Base-by-base conservation (phyloP, 2,113 vertebrate genomes). In the Diphyllodes magnificus region DNA sequence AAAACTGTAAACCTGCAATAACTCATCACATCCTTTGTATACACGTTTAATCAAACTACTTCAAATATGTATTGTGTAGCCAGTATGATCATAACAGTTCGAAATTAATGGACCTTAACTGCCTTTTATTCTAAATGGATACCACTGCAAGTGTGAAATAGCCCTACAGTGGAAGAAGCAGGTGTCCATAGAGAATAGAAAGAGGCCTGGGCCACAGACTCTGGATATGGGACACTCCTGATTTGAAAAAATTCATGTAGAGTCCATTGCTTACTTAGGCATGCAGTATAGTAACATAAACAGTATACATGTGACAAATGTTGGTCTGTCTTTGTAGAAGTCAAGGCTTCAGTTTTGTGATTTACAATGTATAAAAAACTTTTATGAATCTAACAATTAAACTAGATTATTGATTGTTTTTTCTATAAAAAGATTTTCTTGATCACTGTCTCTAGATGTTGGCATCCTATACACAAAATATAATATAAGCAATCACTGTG, bases 401-500 rank as follows among this genome's bases (percentile, higher is more conserved):
- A n/a, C 27, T 42, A 73, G 17, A 39, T 64, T 53, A 42, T 31
- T 37, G 10, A 28, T 40, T n/a, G 1, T 7, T 28, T 64, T 81
- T 40, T 66, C 27, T 37, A 3, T 49, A 47, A 84, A 84, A 57
- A 10, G 11, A 83, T 60, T 78, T 42, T 78, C n/a, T 57, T 56
- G 15, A 49, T 31, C 37, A 11, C 42, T 40, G 15, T 53, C 39
- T 77, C 22, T 53, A 65, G 17, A 49, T 1, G 6, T 20, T 70
- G 33, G 27, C 20, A 91, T 47, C 18, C 12, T 65, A 53, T 23
- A 39, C 16, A 82, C 8, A 72, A 88, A 45, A 59, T 39, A 37
- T 7, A 49, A 54, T 25, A 30, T 44, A 60, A 73, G 12, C 7
- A 63, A 59, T 9, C 2, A 7, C 4, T 2, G 0, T 17, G 23